These are phyloP conservation scores for Porites divaricata DNA, from an alignment of 92 coral and sea anemone genomes.

Conservation along the genomic window DNA sequence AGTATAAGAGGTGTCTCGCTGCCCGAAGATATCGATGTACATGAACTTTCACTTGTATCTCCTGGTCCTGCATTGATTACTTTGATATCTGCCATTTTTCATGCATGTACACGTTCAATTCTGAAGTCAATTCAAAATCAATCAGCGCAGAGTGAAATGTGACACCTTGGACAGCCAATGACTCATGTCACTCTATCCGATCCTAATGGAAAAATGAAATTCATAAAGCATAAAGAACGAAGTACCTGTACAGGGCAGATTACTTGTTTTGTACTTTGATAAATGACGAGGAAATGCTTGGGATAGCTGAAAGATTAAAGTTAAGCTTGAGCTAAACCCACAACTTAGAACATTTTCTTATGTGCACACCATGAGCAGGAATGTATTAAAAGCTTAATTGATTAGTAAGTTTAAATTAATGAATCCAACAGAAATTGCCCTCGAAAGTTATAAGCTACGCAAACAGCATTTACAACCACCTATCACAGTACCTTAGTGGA, in stretches of 20 bases:
- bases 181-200: too few relatives aligned
- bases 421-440: neutral
- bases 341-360: too few relatives aligned
- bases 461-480: neutral
- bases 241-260: too few relatives aligned
- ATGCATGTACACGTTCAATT: neutral
- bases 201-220: too few relatives aligned
- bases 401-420: too few relatives aligned
- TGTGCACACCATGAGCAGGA: too few relatives aligned
- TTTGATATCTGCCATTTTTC: neutral
- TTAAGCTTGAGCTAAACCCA: too few relatives aligned
- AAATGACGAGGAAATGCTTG: too few relatives aligned
- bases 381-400: too few relatives aligned
- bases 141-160: neutral
- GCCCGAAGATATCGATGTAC: constrained; percentile 23
- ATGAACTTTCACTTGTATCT: neutral
- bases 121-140: neutral
- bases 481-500: neutral
- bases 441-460: neutral
- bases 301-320: too few relatives aligned
- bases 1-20: neutral
- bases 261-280: too few relatives aligned
- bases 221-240: too few relatives aligned
- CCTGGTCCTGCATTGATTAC: neutral
- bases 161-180: neutral